A percentile compares a stretch with the other conserved stretches of the same genome.
Evolutionary conservation across 2,888 invertebrate genomes (phyloP).

Genomic region (Margaritifera margaritifera): DNA sequence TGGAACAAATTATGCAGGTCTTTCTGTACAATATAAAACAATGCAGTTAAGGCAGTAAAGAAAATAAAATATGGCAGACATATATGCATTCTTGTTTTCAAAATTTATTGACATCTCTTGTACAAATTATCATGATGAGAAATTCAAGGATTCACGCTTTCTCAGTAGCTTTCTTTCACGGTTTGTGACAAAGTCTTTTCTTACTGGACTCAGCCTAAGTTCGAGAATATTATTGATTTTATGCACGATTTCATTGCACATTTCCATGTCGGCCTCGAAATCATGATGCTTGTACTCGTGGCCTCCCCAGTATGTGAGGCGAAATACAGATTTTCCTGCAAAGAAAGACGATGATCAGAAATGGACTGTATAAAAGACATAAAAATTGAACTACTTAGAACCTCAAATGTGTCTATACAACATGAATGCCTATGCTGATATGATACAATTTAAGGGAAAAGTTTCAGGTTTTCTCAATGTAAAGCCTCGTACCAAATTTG

Average conservation of each 20-base stretch:
- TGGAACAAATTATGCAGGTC: no score
- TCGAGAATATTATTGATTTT: slow-evolving; percentile 91
- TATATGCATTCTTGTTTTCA: no score
- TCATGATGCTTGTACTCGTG: slow-evolving; percentile 86
- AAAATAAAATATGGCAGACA: no score
- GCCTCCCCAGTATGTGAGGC: slow-evolving; percentile 79
- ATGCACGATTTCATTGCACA: slow-evolving; percentile 87
- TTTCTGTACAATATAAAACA: no score
- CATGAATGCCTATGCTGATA: no score
- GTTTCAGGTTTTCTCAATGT: no score
- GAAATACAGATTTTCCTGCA: slow-evolving; percentile 80
- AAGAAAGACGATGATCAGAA: slow-evolving; percentile 5
- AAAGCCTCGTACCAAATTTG: no score
- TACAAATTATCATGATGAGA: slow-evolving; percentile 5
- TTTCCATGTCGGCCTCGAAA: slow-evolving; percentile 86
- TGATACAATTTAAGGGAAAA: no score
- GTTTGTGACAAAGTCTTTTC: slow-evolving; percentile 86
- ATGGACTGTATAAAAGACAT: neutral
- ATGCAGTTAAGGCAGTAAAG: no score
- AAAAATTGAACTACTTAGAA: no score
- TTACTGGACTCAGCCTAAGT: slow-evolving; percentile 84
- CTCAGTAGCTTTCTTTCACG: slow-evolving; percentile 80
- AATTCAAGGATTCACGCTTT: slow-evolving; percentile 54
- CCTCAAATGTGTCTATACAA: no score
- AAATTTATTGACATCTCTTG: no score